A percentile compares a stretch with the other conserved stretches of the same genome.
Conservation (phyloP, 2,113 vertebrate genomes). For the Helogale parvula region DNA sequence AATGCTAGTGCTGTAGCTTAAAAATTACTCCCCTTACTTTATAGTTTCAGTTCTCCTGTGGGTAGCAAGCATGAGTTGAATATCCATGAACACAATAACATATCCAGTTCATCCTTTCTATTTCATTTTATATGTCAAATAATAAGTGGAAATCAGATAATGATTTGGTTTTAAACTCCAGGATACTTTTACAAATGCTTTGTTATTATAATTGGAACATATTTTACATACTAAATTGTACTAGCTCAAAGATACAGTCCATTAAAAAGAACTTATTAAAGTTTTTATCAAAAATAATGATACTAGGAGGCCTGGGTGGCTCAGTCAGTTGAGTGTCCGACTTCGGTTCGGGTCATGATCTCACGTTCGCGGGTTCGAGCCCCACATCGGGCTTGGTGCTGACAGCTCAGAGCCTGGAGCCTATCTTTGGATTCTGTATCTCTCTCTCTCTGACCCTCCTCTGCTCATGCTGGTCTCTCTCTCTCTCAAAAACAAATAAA, state of each 20-base stretch:
- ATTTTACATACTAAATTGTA: background rate
- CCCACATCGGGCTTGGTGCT: too few relatives aligned
- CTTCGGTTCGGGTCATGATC: too few relatives aligned
- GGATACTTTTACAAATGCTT: background rate
- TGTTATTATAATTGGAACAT: background rate
- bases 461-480: too few relatives aligned
- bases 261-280: background rate
- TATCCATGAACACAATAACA: background rate
- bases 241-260: background rate
- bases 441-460: too few relatives aligned
- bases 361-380: too few relatives aligned
- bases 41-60: background rate
- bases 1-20: background rate
- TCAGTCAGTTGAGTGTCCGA: too few relatives aligned
- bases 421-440: too few relatives aligned
- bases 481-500: too few relatives aligned
- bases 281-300: background rate
- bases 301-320: too few relatives aligned
- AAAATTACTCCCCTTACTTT: background rate
- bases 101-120: background rate
- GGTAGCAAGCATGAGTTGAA: background rate
- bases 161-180: background rate
- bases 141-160: background rate
- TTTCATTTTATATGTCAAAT: background rate
- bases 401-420: too few relatives aligned